These are phyloP conservation scores for Antheraea mylitta DNA, from an alignment of 1,140 invertebrate genomes.

Conservation along the genomic window DNA sequence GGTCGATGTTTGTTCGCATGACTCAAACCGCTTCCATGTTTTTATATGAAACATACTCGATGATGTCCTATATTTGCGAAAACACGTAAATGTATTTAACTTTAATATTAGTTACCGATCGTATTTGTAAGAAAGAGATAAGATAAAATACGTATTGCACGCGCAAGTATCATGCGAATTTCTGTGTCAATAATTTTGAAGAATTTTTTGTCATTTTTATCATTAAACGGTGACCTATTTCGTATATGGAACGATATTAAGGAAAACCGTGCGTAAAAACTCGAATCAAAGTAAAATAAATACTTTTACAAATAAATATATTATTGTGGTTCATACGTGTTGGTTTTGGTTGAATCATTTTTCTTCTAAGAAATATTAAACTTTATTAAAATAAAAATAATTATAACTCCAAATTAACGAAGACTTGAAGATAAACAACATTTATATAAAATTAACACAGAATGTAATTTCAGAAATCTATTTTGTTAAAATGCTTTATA, in stretches of 20 bases:
- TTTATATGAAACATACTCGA: conserved; percentile 1
- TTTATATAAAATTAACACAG: too few relatives aligned
- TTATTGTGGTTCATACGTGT: too few relatives aligned
- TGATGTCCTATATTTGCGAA: not conserved
- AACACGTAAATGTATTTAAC: not conserved
- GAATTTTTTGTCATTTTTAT: not conserved
- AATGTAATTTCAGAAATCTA: too few relatives aligned
- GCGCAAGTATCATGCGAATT: not conserved
- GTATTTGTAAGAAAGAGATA: not conserved
- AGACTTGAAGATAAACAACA: too few relatives aligned
- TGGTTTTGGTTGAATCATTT: too few relatives aligned
- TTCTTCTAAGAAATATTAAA: too few relatives aligned
- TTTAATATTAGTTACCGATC: not conserved
- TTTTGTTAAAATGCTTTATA: too few relatives aligned
- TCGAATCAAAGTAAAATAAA: too few relatives aligned
- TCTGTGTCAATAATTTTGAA: not conserved
- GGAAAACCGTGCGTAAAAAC: not conserved
- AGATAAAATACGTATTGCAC: not conserved
- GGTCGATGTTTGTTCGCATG: conserved; percentile 32
- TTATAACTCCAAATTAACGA: too few relatives aligned
- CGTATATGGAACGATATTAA: not conserved
- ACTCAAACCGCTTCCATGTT: conserved; percentile 20
- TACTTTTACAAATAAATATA: too few relatives aligned
- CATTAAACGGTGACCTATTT: not conserved
- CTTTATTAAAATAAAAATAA: too few relatives aligned